Evolutionary conservation across 2,797 vertebrate species (phyloP), one percentile per base, ranked within the genome.

Genomic region (Melopsittacus undulatus): DNA sequence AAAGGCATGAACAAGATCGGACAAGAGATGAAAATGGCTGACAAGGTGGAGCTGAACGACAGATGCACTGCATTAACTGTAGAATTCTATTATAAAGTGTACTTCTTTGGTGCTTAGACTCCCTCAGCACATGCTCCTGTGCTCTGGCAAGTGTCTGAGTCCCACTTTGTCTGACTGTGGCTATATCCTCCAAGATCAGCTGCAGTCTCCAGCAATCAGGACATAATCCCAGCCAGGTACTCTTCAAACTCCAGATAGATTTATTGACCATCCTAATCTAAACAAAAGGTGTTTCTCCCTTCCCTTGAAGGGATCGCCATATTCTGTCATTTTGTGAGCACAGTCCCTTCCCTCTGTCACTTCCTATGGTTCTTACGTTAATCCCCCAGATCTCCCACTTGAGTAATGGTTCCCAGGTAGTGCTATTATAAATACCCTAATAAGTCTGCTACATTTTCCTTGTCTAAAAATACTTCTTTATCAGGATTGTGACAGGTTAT

Each of bases 71-170:
- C n/a, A 30, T 23, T 82, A 69, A 64, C 86, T 74, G 24, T 22
- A 51, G 61, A 69, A 73, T 66, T 22, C 45, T 43, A 24, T 42
- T 45, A 34, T 6, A 24, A 92, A 74, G n/a, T 18, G 10, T 27
- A 22, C 8, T 61, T 46, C 19, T 72, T 52, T 27, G n/a, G 21
- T 61, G 23, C n/a, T 82, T 24, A 22, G 30, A 43, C 75, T 38
- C 6, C 54, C 19, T 13, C 3, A 2, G 26, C 29, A 49, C 15
- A 34, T 0, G 0, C 17, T 66, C 15, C 42, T 2, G 0, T 36
- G 57, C 45, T 38, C n/a, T 66, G n/a, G 27, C 45, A 62, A 56
- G 40, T 12, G n/a, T 23, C 62, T 0, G 0, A 61, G 36, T 78
- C n/a, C 18, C 34, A 70, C 63, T 42, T 82, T 43, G 29, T 38